Base-by-base conservation (phyloP, 1,140 invertebrate genomes). In the Caenorhabditis latens region DNA sequence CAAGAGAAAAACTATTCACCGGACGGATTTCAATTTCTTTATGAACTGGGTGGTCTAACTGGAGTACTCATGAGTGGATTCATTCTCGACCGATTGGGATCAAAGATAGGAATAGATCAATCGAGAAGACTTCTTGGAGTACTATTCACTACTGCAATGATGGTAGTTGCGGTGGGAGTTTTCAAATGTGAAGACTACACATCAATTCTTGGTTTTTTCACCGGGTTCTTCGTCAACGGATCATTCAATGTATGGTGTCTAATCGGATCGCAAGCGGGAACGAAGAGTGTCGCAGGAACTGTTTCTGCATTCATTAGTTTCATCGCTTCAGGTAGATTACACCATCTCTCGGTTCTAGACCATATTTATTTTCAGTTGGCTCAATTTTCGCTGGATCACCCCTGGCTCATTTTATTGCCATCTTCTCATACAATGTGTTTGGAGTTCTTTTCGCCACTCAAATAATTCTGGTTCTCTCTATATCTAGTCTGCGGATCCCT, bases 361-460 rank as follows among this genome's bases (percentile, higher is more conserved):
- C 40, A 13, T 19, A 7, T 75, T 8, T 84, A 84, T 43, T 84
- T 88, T 61, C 82, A 88, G 87, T 88, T 48, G 87, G 87, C 48
- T 40, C 87, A 11, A 57, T 88, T 3, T 24, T 88, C 32, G 87
- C 85, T 40, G 87, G 87, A 14, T 83, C 83, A 57, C 85, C 87
- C 13, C 21, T 88, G 3, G 75, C 83, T 24, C 8, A 53, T 55
- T 55, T 88, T 5, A 61, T 87, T n/a, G 24, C 2, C 16, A 19
- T 19, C 13, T 87, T 61, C 65, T 87, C 87, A 65, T 83, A 48
- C 21, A 16, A 71, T 16, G 75, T 58, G 2, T 71, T 88, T 21
- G 11, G 46, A 4, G 40, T 86, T n/a, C 48, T 86, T 13, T 88
- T 88, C 40, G 43, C 46, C n/a, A 86, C 63, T n/a, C 50, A 82